phyloP scores from a whole-genome alignment of 1,140 invertebrate genomes.

The Rhopalosiphum padi region DNA sequence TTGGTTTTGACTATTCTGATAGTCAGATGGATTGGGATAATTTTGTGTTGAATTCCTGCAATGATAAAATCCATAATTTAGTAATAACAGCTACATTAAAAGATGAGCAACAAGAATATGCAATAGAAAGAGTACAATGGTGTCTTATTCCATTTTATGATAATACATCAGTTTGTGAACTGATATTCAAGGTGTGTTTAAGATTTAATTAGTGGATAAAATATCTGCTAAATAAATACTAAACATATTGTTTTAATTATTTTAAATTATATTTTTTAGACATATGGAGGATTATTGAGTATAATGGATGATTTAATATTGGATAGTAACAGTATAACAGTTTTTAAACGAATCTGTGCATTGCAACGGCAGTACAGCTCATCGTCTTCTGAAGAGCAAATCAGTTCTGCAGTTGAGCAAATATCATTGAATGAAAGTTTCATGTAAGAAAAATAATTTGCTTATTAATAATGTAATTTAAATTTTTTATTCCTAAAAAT shows the following conservation, averaged over 20 bases:
- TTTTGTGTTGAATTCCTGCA: conserved; percentile 89
- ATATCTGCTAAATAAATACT: neutral
- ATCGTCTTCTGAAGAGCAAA: conserved; percentile 25
- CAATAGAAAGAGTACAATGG: conserved; percentile 78
- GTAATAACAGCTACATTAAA: conserved; percentile 74
- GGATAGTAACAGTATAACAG: conserved; percentile 29
- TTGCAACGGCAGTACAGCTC: conserved; percentile 21
- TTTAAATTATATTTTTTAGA: conserved; percentile 16
- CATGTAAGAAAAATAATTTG: conserved; percentile 64
- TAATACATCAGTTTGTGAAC: conserved; percentile 77
- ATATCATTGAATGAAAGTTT: conserved; percentile 66
- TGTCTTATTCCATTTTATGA: conserved; percentile 79
- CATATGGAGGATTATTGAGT: conserved; percentile 44
- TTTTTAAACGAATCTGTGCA: conserved; percentile 39
- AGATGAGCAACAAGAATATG: conserved; percentile 85
- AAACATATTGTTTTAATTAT: neutral
- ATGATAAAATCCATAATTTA: conserved; percentile 86
- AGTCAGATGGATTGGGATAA: conserved; percentile 82
- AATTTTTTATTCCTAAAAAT: neutral
- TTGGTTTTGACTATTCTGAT: conserved; percentile 86
- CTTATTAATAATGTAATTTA: neutral
- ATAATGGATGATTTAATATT: conserved; percentile 47
- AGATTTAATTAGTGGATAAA: conserved; percentile 59
- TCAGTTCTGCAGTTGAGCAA: conserved; percentile 24
- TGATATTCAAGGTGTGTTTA: conserved; percentile 75